Evolutionary conservation across 2,113 vertebrate genomes (phyloP), one percentile per base, ranked within the genome.

Genomic region (Semnornis frantzii): DNA sequence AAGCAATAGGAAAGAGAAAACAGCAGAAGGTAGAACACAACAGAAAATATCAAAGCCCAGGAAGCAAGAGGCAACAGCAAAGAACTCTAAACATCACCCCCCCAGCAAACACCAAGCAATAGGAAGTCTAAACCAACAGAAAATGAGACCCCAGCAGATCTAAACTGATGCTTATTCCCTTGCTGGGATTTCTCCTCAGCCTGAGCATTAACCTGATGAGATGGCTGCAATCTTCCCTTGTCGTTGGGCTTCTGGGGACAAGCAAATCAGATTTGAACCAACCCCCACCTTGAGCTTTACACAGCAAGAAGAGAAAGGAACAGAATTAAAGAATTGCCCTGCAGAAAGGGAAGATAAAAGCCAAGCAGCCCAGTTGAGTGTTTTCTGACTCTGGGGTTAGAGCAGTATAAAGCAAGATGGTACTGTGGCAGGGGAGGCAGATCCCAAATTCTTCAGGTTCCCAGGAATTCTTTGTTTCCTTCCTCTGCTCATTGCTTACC

Each of bases 391-490:
- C 31, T 54, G 31, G 27, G 54, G 52, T 46, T 90, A 59, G 55
- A 80, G 54, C 54, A 89, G 72, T 0, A 0, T 58, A 92, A 94
- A 82, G 46, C 52, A 86, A 34, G 0, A 0, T 76, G 60, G 31
- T 30, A 54, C 34, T 94, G 69, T 90, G 85, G 62, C 55, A 68
- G 20, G 20, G 42, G 33, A 94, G 44, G 72, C 66, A 89, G 68
- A 65, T 77, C 85, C 55, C 54, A 75, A 46, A 78, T 88, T 92
- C 94, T 95, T 85, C 76, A 62, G 82, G 85, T 89, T 92, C 37
- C 37, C 77, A 82, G 88, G 90, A 90, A 94, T 90, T 84, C 89
- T 82, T 69, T 78, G 55, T 66, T 94, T 68, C 60, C 86, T 92
- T 87, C 85, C 76, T 85, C 82, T 92, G 76, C 39, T 78, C 64